Evolutionary conservation across 2,797 vertebrate species (phyloP), one percentile per base, ranked within the genome.

Genomic region (Sebastes iracundus): DNA sequence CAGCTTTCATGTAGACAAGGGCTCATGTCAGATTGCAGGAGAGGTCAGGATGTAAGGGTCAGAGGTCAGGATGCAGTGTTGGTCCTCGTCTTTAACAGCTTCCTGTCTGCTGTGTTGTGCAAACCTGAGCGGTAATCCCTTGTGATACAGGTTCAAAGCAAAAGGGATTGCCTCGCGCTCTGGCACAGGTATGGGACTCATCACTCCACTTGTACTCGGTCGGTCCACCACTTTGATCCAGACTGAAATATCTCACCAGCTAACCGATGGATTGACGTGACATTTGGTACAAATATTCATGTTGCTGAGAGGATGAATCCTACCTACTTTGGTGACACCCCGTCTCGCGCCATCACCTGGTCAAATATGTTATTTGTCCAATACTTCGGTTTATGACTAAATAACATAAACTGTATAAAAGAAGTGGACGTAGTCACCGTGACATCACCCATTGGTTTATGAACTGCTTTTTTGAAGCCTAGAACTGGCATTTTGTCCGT

Each of bases 1-100:
- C 90, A 82, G 93, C 92, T 93, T 95, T 94, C 90, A 94, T 93
- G 90, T 93, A 84, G 93, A 89, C 88, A 87, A 87, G 91, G 87
- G 82, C 73, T 92, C 90, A 92, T 90, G 91, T 88, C 84, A 83
- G 91, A 91, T 88, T 87, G 91, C 83, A 82, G 84, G 86, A 90
- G 84, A 94, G 93, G 93, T 94, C 93, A 93, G 87, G 90, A 89
- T 88, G 90, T 82, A 72, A 79, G 81, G 92, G 92, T 91, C 87
- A 92, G 71, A 89, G 90, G 91, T 92, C 89, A 87, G 60, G 72
- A 88, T 27, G 80, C 82, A 78, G 90, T 92, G 88, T 93, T 91
- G 86, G 88, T 90, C 87, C 87, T 89, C 78, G 87, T 92, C 82
- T 92, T 94, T 91, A 94, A 94, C 86, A 74, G 92, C 90, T 95